A percentile compares a stretch with the other conserved stretches of the same genome.
Conservation (phyloP, 2,888 invertebrate genomes). For the Yponomeuta malinellus region DNA sequence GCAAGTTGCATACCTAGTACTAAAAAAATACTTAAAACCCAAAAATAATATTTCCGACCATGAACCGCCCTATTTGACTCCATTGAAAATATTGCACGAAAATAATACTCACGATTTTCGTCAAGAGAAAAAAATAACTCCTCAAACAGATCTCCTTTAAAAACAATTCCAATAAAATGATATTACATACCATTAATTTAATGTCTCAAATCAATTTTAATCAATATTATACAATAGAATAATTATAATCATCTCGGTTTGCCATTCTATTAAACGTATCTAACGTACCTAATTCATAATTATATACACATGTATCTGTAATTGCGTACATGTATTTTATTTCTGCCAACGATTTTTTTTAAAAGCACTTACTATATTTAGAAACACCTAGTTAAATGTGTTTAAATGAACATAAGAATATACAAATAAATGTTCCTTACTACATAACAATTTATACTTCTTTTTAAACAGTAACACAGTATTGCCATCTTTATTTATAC, state of each 20-base stretch:
- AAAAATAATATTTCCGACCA: conserved; percentile 4
- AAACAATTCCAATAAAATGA: conserved; percentile 45
- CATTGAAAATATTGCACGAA: conserved; percentile 12
- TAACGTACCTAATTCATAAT: conserved; percentile 24
- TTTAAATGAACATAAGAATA: conserved; percentile 15
- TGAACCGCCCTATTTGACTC: conserved; percentile 1
- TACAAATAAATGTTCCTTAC: conserved; percentile 16
- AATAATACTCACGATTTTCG: conserved; percentile 3
- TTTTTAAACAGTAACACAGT: background rate
- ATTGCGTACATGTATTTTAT: conserved; percentile 3
- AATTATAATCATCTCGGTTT: conserved; percentile 19
- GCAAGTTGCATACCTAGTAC: background rate
- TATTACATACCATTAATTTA: conserved; percentile 64
- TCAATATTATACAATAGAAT: conserved; percentile 1
- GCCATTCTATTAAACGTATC: conserved; percentile 34
- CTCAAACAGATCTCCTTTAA: conserved; percentile 39
- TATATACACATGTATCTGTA: conserved; percentile 20
- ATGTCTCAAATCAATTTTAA: conserved; percentile 26
- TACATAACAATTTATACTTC: conserved; percentile 9
- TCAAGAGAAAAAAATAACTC: conserved; percentile 12
- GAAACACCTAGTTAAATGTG: conserved; percentile 22
- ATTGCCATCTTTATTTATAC: background rate
- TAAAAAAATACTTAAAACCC: background rate
- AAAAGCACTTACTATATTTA: conserved; percentile 24
- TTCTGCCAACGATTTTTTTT: conserved; percentile 19